phyloP scores from a whole-genome alignment of 2,888 invertebrate species.

The Thelaira solivaga region DNA sequence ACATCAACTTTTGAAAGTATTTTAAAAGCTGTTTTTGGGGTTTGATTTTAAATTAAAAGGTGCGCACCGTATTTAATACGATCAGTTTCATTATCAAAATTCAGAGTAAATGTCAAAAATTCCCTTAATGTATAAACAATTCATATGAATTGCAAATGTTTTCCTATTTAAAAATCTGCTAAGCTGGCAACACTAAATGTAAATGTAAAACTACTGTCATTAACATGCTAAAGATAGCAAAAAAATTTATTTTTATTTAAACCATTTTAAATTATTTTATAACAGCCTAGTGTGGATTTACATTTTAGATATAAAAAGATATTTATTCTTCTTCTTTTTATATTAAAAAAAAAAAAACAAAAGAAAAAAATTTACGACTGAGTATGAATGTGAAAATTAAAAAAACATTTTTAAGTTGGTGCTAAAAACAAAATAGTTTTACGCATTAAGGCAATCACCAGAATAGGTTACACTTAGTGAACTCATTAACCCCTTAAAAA shows the following conservation, averaged over 20 bases:
- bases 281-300: slow-evolving; percentile 32
- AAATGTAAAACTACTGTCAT: neutral
- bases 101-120: no score
- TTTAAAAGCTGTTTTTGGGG: no score
- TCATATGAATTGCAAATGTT: no score
- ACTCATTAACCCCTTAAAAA: slow-evolving; percentile 34
- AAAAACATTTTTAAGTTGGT: slow-evolving; percentile 70
- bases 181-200: neutral
- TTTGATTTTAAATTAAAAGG: no score
- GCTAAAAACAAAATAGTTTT: slow-evolving; percentile 70
- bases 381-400: slow-evolving; percentile 66
- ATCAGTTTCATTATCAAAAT: no score
- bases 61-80: no score
- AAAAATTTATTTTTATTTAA: neutral
- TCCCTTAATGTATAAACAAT: no score
- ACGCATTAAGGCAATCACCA: slow-evolving; percentile 51
- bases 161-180: neutral
- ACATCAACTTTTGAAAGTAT: no score
- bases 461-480: slow-evolving; percentile 9
- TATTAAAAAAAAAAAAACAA: neutral
- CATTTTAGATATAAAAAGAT: slow-evolving; percentile 28
- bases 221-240: neutral
- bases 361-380: neutral
- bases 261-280: neutral
- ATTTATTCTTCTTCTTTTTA: no score